Conservation (phyloP, 2,888 invertebrate species). For the Papilio elwesi region DNA sequence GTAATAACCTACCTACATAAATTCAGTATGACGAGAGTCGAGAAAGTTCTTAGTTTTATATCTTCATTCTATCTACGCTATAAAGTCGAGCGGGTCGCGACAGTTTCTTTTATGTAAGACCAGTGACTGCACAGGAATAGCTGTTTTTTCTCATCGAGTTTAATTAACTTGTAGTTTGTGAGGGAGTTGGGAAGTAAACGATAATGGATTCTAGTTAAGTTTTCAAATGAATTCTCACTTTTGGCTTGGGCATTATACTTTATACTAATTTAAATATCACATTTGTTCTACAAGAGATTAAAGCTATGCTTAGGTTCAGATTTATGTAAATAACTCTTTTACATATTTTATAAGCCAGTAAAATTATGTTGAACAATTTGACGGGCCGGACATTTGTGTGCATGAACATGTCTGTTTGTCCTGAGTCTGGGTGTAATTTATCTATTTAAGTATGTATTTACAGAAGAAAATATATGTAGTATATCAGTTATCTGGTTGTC, state of each 20-base stretch:
- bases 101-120: conserved; percentile 28
- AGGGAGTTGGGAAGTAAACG: conserved; percentile 30
- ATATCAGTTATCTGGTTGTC: too few relatives aligned
- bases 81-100: conserved; percentile 32
- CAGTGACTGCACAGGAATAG: conserved; percentile 28
- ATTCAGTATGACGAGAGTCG: conserved; percentile 34
- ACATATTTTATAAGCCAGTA: too few relatives aligned
- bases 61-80: conserved; percentile 27
- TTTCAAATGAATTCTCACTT: conserved; percentile 32
- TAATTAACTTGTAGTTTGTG: conserved; percentile 38
- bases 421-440: too few relatives aligned
- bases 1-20: conserved; percentile 43
- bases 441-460: too few relatives aligned
- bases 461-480: too few relatives aligned
- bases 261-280: neutral
- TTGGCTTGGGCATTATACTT: conserved; percentile 1
- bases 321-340: too few relatives aligned
- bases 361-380: too few relatives aligned
- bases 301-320: too few relatives aligned
- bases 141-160: conserved; percentile 40
- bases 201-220: conserved; percentile 37
- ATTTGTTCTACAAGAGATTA: neutral
- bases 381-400: too few relatives aligned
- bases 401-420: too few relatives aligned
- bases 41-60: conserved; percentile 26